Percentiles rank a stretch among this genome's conserved stretches.
Conservation (phyloP, 1,140 invertebrate species). For the Arctopsyche grandis region DNA sequence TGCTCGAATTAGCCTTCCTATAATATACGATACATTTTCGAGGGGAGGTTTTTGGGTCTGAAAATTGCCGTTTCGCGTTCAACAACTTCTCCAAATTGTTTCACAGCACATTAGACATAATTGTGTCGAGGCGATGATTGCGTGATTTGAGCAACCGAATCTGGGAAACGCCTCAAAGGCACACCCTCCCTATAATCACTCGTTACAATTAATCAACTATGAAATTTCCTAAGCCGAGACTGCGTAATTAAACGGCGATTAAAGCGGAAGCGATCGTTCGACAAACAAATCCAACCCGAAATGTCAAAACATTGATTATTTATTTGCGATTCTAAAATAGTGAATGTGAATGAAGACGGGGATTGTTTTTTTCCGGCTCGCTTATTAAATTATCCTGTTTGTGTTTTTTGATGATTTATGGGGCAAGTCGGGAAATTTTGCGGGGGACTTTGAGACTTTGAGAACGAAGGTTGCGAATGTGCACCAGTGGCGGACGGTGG, state of each 20-base stretch:
- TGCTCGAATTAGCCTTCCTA: background rate
- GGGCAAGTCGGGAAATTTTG: too few relatives aligned
- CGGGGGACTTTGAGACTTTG: too few relatives aligned
- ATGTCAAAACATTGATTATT: background rate
- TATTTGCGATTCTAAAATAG: too few relatives aligned
- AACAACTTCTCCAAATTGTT: background rate
- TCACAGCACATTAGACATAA: background rate
- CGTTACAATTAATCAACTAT: conserved; percentile 20
- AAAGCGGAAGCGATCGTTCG: background rate
- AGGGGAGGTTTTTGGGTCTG: background rate
- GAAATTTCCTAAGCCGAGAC: background rate
- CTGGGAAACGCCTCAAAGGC: background rate
- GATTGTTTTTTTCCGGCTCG: too few relatives aligned
- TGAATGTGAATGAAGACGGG: too few relatives aligned
- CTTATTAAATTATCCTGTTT: too few relatives aligned
- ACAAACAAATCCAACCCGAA: background rate
- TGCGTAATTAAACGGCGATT: background rate
- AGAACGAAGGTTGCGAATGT: too few relatives aligned
- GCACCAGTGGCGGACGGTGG: too few relatives aligned
- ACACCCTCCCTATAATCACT: conserved; percentile 3
- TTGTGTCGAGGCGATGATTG: conserved; percentile 3
- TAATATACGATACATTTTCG: too few relatives aligned
- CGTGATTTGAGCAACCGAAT: conserved; percentile 6
- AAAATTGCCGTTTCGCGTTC: background rate
- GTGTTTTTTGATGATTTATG: too few relatives aligned